A percentile compares a stretch with the other conserved stretches of the same genome.
These are phyloP conservation scores for Achatina immaculata DNA, from an alignment of 1,140 invertebrate genomes.

Conservation along the genomic window DNA sequence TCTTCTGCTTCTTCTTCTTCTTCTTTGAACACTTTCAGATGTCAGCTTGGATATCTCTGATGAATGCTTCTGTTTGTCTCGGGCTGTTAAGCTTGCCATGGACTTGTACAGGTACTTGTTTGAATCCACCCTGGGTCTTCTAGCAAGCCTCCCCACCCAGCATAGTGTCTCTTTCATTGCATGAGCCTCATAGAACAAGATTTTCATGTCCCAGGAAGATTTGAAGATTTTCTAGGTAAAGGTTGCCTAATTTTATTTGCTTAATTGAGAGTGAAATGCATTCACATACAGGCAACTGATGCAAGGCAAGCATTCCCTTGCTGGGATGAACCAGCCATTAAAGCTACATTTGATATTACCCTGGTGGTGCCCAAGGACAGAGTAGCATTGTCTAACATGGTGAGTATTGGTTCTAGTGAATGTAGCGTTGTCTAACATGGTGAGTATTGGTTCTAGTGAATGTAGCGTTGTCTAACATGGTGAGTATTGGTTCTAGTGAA, in stretches of 20 bases:
- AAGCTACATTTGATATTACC: conserved; percentile 93
- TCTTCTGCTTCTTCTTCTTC: too few species aligned
- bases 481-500: conserved; percentile 70
- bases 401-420: conserved; percentile 70
- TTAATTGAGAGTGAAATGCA: not conserved
- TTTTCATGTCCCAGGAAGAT: too few species aligned
- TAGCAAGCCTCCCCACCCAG: too few species aligned
- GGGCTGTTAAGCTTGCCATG: too few species aligned
- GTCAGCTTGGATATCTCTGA: too few species aligned
- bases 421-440: conserved; percentile 94
- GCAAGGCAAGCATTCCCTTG: conserved; percentile 95
- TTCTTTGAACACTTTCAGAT: too few species aligned
- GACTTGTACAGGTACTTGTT: too few species aligned
- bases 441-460: conserved; percentile 70
- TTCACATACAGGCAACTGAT: conserved; percentile 83
- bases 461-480: conserved; percentile 94
- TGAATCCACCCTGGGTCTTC: too few species aligned
- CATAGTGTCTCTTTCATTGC: too few species aligned
- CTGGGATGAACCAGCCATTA: conserved; percentile 96
- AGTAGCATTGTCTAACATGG: conserved; percentile 94
- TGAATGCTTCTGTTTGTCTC: too few species aligned
- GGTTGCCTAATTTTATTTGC: not conserved
- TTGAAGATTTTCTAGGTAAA: too few species aligned
- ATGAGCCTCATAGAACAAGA: too few species aligned
- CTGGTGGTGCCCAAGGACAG: conserved; percentile 80